A percentile compares a stretch with the other conserved stretches of the same genome.
These are phyloP conservation scores for Drosophila pachea DNA, from an alignment of 1,140 invertebrate genomes.

Conservation along the genomic window DNA sequence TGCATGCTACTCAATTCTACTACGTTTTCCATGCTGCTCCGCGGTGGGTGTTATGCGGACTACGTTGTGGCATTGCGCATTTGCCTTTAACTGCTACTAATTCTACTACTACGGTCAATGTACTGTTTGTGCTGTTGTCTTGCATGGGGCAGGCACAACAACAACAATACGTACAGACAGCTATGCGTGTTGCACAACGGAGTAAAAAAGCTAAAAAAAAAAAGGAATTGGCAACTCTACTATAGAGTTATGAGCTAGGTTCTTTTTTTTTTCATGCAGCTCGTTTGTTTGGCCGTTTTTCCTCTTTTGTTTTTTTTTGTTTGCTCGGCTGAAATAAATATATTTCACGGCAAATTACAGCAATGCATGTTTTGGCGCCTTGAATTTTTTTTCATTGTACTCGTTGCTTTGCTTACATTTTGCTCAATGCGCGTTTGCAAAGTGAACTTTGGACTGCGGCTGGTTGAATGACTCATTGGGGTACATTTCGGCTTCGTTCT, in stretches of 20 bases:
- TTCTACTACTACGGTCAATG: conserved; percentile 58
- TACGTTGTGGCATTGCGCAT: conserved; percentile 49
- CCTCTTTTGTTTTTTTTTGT: conserved; percentile 1
- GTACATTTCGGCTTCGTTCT: conserved; percentile 16
- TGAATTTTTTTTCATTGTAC: conserved; percentile 32
- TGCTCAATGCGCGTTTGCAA: conserved; percentile 24
- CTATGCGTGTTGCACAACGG: neutral
- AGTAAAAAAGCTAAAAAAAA: neutral
- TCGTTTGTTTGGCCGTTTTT: neutral
- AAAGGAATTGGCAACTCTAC: neutral
- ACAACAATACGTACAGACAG: conserved; percentile 10
- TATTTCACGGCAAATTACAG: conserved; percentile 38
- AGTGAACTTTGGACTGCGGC: conserved; percentile 61
- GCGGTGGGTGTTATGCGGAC: conserved; percentile 28
- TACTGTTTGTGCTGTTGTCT: conserved; percentile 42
- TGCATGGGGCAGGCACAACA: conserved; percentile 23
- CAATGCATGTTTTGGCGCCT: conserved; percentile 62
- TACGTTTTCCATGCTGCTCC: conserved; percentile 54
- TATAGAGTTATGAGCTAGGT: neutral
- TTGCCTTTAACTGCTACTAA: conserved; percentile 56
- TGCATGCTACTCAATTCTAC: conserved; percentile 48
- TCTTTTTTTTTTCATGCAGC: neutral
- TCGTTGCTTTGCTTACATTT: conserved; percentile 37
- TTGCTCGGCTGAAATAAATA: neutral
- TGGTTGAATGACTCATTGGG: conserved; percentile 51